Base-by-base conservation (phyloP, 1,140 invertebrate genomes). In the Heliconius hermathena region DNA sequence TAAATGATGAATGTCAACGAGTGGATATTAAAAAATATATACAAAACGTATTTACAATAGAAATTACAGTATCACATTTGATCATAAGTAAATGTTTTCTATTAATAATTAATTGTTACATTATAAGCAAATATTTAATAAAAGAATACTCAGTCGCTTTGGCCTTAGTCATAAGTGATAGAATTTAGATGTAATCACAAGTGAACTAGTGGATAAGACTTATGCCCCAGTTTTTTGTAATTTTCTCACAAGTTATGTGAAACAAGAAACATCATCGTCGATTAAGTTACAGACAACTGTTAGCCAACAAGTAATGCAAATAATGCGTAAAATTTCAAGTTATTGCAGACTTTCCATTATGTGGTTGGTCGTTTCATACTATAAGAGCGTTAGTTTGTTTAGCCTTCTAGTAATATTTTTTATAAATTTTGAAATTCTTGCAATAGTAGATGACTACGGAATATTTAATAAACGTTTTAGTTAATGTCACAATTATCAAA, bases 161-260 rank as follows among this genome's bases (percentile, higher is more conserved):
- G 41, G 41, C 41, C 13, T 46, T 16, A 46, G 1, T 46, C 41
- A 46, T 46, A 46, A 46, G 4, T 16, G 5, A 8, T 36, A 46
- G 41, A 46, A 46, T 46, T 46, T 46, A 46, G 13, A 16, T 13
- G 41, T 46, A 46, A 46, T 46, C 13, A 16, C 41, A 46, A 46
- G 11, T 16, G 41, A 46, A 46, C 13, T 4, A 16, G 41, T 46
- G 41, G 41, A 79, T 80, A 78, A 83, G 82, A 85, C 82, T 85
- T 72, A 18, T 86, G 88, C 84, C 87, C 91, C 81, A 89, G 83
- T 88, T 91, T 85, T 80, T 76, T 54, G 75, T 90, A 90, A 91
- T 85, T 81, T 77, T 77, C 70, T 72, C 87, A 90, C 83, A 88
- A 86, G 83, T 88, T 88, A 86, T 78, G 82, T 82, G 79, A 85